Conservation (phyloP, 2,888 invertebrate species). For the Argynnis bischoffii region DNA sequence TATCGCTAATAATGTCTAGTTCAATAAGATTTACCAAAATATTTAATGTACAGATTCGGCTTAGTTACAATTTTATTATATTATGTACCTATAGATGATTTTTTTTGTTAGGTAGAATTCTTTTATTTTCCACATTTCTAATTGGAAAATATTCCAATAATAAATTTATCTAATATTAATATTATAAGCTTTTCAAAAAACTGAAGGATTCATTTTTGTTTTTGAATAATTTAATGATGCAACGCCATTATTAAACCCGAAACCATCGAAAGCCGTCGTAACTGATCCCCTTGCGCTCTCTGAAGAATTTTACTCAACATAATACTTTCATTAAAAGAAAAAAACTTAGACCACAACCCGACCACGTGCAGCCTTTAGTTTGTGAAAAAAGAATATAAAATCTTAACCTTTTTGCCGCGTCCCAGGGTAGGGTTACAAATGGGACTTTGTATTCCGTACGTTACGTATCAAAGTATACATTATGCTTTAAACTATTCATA, state of each 20-base stretch:
- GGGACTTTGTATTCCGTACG: conserved; percentile 66
- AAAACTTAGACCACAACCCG: conserved; percentile 72
- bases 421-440: conserved; percentile 75
- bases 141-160: conserved; percentile 17
- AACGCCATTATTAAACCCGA: conserved; percentile 39
- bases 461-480: conserved; percentile 51
- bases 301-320: conserved; percentile 71
- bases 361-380: conserved; percentile 75
- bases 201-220: not conserved
- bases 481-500: conserved; percentile 38
- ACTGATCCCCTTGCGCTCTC: conserved; percentile 56
- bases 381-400: conserved; percentile 67
- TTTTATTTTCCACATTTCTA: not conserved
- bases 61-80: too few species aligned
- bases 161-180: not conserved
- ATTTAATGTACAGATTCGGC: too few species aligned
- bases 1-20: too few species aligned
- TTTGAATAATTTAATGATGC: conserved; percentile 34
- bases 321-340: conserved; percentile 72
- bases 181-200: not conserved
- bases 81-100: too few species aligned
- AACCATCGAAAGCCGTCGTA: conserved; percentile 53
- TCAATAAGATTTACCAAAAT: too few species aligned
- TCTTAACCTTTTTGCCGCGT: conserved; percentile 67
- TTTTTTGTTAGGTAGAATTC: too few species aligned